These are phyloP conservation scores for Pantelozetes paolii DNA, from an alignment of 2,888 invertebrate species.

Conservation along the genomic window DNA sequence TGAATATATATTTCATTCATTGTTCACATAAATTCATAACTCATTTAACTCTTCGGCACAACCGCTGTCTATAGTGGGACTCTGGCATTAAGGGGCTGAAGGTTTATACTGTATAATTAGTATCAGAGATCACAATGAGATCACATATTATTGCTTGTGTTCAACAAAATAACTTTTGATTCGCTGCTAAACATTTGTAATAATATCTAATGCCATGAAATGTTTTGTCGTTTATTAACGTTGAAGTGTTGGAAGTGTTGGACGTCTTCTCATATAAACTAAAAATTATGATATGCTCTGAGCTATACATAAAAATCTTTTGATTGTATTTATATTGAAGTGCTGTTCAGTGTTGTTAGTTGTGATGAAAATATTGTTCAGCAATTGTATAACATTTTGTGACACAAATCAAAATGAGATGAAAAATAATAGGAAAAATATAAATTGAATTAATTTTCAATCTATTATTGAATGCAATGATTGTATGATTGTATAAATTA, in stretches of 20 bases:
- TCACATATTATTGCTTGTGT: background rate
- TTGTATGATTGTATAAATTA: background rate
- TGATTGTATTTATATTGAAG: slow-evolving; percentile 31
- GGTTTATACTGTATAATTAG: background rate
- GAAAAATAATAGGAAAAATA: background rate
- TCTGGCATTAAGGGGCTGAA: background rate
- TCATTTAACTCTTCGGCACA: too few species aligned
- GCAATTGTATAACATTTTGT: slow-evolving; percentile 24
- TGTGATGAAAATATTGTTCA: slow-evolving; percentile 27
- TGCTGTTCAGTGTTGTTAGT: slow-evolving; percentile 16
- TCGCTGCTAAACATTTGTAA: slow-evolving; percentile 18
- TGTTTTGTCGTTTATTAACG: slow-evolving; percentile 29
- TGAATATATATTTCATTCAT: too few species aligned
- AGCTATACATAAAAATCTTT: slow-evolving; percentile 14
- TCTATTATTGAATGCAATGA: background rate
- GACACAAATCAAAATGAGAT: background rate
- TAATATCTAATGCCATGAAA: slow-evolving; percentile 21
- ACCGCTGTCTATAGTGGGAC: too few species aligned
- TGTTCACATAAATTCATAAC: too few species aligned
- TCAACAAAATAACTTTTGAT: slow-evolving; percentile 25
- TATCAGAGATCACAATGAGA: background rate
- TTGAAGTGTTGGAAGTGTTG: slow-evolving; percentile 10
- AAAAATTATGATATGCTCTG: slow-evolving; percentile 1
- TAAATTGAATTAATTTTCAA: slow-evolving; percentile 19
- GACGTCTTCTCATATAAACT: slow-evolving; percentile 26